Evolutionary conservation across 2,113 vertebrate genomes (phyloP).

Genomic region (Desmodus rotundus): DNA sequence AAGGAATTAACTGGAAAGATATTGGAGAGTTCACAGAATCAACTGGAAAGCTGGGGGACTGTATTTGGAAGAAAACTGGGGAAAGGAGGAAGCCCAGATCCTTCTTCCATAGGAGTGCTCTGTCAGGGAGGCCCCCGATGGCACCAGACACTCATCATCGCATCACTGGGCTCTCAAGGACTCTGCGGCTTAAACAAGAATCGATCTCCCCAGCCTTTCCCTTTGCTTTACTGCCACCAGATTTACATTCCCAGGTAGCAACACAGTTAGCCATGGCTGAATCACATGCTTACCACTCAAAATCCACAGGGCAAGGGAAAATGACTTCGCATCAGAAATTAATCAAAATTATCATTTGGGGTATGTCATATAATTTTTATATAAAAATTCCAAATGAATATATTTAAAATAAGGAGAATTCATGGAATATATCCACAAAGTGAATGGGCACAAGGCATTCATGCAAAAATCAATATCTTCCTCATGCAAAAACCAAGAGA

Average conservation of each 20-base stretch:
- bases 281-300: background rate
- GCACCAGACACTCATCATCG: background rate
- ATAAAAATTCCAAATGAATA: background rate
- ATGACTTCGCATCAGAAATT: background rate
- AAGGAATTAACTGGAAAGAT: background rate
- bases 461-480: background rate
- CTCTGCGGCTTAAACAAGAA: background rate
- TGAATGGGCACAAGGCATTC: background rate
- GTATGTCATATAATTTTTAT: background rate
- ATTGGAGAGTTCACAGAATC: background rate
- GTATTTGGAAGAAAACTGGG: background rate
- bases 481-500: background rate
- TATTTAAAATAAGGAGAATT: background rate
- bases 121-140: background rate
- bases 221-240: background rate
- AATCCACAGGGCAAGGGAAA: background rate
- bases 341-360: background rate
- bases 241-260: background rate
- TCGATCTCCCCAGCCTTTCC: background rate
- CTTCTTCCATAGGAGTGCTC: background rate
- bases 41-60: background rate
- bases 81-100: background rate
- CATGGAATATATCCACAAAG: background rate
- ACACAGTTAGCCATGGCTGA: background rate
- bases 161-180: background rate